These are phyloP conservation scores for Dipodomys stephensi DNA, from an alignment of 2,113 vertebrate genomes.

Conservation along the genomic window DNA sequence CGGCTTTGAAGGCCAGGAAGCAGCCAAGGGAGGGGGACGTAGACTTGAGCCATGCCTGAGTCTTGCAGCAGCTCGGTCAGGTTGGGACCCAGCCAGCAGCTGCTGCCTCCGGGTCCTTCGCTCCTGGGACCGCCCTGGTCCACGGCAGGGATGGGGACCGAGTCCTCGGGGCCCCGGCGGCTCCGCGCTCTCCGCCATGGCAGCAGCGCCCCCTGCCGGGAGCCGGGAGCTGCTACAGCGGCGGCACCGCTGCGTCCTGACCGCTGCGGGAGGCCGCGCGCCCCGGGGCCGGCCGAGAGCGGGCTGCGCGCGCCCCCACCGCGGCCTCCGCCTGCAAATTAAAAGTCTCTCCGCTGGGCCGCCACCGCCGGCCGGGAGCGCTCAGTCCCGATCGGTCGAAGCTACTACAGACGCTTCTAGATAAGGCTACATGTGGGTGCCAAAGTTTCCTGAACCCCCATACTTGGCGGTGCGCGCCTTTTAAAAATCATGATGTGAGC, in stretches of 20 bases:
- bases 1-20: neutral
- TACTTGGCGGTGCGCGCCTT: too few relatives aligned
- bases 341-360: neutral
- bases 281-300: too few relatives aligned
- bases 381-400: rapidly evolving
- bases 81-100: too few relatives aligned
- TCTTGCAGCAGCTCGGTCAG: too few relatives aligned
- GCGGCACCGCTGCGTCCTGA: too few relatives aligned
- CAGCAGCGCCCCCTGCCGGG: conserved; percentile 73
- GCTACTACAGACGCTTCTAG: neutral
- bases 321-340: rapidly evolving
- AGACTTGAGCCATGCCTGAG: too few relatives aligned
- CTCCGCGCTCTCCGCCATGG: neutral
- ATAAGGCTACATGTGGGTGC: too few relatives aligned
- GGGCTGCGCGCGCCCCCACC: too few relatives aligned
- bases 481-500: neutral
- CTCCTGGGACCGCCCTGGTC: too few relatives aligned
- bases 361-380: neutral
- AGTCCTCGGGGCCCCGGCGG: neutral
- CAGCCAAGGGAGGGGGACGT: too few relatives aligned
- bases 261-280: neutral
- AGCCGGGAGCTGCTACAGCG: rapidly evolving
- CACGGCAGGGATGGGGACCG: neutral
- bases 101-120: too few relatives aligned
- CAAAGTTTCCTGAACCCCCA: too few relatives aligned